Evolutionary conservation across 2,113 vertebrate species (phyloP).

Genomic region (Ailuropoda melanoleuca): DNA sequence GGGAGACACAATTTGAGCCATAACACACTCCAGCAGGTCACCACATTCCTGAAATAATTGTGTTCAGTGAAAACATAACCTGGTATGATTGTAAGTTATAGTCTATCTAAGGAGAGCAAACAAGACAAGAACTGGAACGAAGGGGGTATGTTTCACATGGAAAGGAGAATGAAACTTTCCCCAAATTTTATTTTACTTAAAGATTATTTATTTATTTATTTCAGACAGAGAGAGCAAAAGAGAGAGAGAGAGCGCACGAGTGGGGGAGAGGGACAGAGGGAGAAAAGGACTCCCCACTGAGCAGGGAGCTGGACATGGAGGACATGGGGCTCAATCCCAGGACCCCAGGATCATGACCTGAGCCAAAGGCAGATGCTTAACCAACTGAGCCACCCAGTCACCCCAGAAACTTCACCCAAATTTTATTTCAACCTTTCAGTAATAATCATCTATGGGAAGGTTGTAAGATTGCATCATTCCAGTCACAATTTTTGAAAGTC

Average conservation of each 20-base stretch:
- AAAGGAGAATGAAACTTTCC: background rate
- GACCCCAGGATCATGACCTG: background rate
- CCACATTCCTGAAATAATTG: background rate
- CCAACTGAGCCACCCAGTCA: background rate
- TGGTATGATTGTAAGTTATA: background rate
- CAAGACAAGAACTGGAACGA: background rate
- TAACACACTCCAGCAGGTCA: background rate
- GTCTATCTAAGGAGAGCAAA: background rate
- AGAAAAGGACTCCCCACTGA: background rate
- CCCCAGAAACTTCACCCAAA: background rate
- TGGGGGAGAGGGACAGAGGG: background rate
- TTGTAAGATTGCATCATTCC: background rate
- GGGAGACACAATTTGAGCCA: rapidly evolving
- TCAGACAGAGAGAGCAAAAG: background rate
- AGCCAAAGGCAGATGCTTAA: background rate
- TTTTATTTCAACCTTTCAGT: background rate
- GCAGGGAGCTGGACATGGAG: background rate
- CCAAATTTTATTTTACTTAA: background rate
- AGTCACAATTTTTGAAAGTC: background rate
- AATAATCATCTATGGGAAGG: background rate
- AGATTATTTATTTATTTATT: background rate
- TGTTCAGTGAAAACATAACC: background rate
- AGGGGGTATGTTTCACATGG: background rate
- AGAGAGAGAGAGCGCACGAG: background rate
- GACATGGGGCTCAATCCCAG: background rate